Conservation (phyloP, 2,797 vertebrate species). For the Saxicola maurus region DNA sequence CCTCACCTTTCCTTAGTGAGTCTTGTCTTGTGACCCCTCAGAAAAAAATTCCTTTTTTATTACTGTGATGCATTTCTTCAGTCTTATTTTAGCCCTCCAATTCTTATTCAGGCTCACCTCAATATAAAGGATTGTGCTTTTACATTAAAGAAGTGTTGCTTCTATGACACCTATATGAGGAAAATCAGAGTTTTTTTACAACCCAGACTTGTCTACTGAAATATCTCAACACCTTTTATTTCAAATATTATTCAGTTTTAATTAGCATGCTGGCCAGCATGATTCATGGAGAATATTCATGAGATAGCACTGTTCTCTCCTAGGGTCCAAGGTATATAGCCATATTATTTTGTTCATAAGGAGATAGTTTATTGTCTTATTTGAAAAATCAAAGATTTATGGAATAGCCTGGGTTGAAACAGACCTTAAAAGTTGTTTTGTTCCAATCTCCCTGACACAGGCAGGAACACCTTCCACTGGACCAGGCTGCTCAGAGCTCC, state of each 20-base stretch:
- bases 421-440: rapidly evolving
- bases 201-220: neutral
- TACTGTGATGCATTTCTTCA: neutral
- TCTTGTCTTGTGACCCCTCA: neutral
- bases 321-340: neutral
- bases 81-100: neutral
- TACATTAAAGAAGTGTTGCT: neutral
- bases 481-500: neutral
- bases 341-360: neutral
- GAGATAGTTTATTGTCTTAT: neutral
- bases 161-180: neutral
- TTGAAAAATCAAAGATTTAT: neutral
- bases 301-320: neutral
- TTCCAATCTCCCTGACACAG: neutral
- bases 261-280: neutral
- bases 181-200: neutral
- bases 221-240: neutral
- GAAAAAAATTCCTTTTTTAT: neutral
- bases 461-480: neutral
- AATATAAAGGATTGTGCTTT: neutral
- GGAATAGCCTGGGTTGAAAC: neutral
- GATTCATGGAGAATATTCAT: neutral
- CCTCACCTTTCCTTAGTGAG: neutral
- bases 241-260: neutral
- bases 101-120: neutral